Evolutionary conservation across 92 coral and sea anemone species (phyloP).

Genomic region (Parazoanthus atlanticus): DNA sequence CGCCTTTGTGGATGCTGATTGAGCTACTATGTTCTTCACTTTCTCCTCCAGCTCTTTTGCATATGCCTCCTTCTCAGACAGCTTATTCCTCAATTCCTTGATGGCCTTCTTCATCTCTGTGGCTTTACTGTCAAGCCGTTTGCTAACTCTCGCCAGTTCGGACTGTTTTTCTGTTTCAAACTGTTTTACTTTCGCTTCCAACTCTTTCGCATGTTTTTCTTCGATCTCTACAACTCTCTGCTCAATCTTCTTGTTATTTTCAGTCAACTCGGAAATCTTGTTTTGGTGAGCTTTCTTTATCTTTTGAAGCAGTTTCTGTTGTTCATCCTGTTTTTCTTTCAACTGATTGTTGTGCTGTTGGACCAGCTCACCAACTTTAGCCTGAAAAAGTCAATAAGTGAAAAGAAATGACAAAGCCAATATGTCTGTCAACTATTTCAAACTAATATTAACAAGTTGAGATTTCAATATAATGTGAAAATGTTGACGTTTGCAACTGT

Average conservation of each 20-base stretch:
- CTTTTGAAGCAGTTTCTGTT: slow-evolving; percentile 69
- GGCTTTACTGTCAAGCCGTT: slow-evolving; percentile 88
- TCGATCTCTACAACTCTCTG: slow-evolving; percentile 75
- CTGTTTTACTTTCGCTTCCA: slow-evolving; percentile 75
- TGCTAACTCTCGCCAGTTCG: slow-evolving; percentile 87
- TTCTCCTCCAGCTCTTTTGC: slow-evolving; percentile 77
- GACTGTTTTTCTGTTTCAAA: slow-evolving; percentile 86
- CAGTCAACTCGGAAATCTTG: slow-evolving; percentile 74
- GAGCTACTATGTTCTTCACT: slow-evolving; percentile 60
- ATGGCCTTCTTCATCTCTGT: slow-evolving; percentile 96
- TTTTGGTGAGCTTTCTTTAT: slow-evolving; percentile 75
- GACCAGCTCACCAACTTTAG: slow-evolving; percentile 74
- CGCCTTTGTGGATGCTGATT: slow-evolving; percentile 58
- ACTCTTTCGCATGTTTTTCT: slow-evolving; percentile 67
- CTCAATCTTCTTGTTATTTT: slow-evolving; percentile 71
- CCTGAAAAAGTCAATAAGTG: slow-evolving; percentile 50
- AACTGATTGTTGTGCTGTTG: slow-evolving; percentile 83
- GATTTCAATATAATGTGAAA: no score
- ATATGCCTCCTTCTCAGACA: slow-evolving; percentile 83
- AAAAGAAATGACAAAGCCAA: neutral
- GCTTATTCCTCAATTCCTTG: slow-evolving; percentile 87
- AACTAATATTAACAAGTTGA: neutral
- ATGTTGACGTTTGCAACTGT: neutral
- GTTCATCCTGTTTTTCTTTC: slow-evolving; percentile 91
- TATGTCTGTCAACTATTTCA: neutral